Evolutionary conservation across 2,113 vertebrate genomes (phyloP).

Genomic region (Blennius ocellaris): DNA sequence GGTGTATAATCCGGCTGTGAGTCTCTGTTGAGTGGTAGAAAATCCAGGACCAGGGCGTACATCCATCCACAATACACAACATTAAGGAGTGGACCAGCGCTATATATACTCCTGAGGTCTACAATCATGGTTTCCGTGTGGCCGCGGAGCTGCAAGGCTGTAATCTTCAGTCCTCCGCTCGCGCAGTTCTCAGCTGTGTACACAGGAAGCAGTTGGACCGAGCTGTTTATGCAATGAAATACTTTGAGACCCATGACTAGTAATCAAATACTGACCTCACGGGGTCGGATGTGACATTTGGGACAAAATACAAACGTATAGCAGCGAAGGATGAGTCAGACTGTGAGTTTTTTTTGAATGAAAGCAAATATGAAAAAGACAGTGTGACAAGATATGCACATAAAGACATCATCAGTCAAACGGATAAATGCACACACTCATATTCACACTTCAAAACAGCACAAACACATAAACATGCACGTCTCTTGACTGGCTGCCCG

Average conservation of each 20-base stretch:
- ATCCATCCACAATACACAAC: conserved; percentile 57
- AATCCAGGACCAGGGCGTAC: conserved; percentile 53
- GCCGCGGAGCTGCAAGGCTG: conserved; percentile 69
- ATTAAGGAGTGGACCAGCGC: conserved; percentile 69
- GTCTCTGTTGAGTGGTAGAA: conserved; percentile 45
- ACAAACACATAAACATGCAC: too few species aligned
- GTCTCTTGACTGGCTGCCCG: too few species aligned
- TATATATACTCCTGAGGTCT: conserved; percentile 80
- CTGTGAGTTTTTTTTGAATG: too few species aligned
- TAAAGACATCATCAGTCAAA: too few species aligned
- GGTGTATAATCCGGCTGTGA: conserved; percentile 66
- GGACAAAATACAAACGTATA: conserved; percentile 3
- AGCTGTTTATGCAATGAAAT: conserved; percentile 60
- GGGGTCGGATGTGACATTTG: conserved; percentile 8
- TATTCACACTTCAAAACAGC: too few species aligned
- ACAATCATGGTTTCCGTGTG: conserved; percentile 81
- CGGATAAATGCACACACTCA: too few species aligned
- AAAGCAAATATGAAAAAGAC: background rate
- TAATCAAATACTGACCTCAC: conserved; percentile 1
- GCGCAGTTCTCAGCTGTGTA: conserved; percentile 48
- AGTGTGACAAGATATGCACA: background rate
- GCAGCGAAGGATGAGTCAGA: background rate
- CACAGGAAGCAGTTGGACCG: conserved; percentile 52
- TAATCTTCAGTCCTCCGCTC: conserved; percentile 70
- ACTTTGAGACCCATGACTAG: conserved; percentile 20